A percentile compares a stretch with the other conserved stretches of the same genome.
phyloP scores from a whole-genome alignment of 2,888 invertebrate species.

The Drosophila imparisetae region DNA sequence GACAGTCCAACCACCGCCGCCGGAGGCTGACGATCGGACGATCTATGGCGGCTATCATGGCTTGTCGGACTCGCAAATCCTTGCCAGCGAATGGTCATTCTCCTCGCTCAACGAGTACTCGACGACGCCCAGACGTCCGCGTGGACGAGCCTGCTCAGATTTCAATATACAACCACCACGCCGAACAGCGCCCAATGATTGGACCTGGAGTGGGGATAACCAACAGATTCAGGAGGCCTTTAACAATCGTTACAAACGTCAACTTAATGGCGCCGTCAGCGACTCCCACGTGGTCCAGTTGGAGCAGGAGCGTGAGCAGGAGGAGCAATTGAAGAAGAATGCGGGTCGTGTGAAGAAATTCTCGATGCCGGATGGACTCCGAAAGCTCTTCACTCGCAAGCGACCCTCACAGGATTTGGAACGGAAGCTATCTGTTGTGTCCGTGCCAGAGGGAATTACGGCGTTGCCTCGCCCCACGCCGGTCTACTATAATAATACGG shows the following conservation, averaged over 20 bases:
- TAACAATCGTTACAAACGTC: constrained; percentile 79
- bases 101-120: constrained; percentile 78
- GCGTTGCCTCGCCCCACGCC: constrained; percentile 54
- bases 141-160: constrained; percentile 88
- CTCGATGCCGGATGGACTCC: constrained; percentile 83
- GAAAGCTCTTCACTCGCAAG: constrained; percentile 81
- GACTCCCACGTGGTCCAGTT: constrained; percentile 74
- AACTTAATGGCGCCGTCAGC: constrained; percentile 64
- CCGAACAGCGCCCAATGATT: constrained; percentile 80
- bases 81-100: constrained; percentile 89
- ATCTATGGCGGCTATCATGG: constrained; percentile 87
- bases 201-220: constrained; percentile 85
- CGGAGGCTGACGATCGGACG: constrained; percentile 82
- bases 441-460: constrained; percentile 79
- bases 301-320: constrained; percentile 65
- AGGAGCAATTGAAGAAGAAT: constrained; percentile 63
- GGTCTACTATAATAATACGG: constrained; percentile 80
- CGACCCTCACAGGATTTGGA: constrained; percentile 78
- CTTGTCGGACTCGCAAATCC: constrained; percentile 90
- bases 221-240: constrained; percentile 84
- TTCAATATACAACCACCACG: constrained; percentile 79
- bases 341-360: constrained; percentile 79
- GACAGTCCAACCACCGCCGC: constrained; percentile 85
- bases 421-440: constrained; percentile 81
- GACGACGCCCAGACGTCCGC: constrained; percentile 83